Evolutionary conservation across 2,113 vertebrate genomes (phyloP).

Genomic region (Bostrychus sinensis): DNA sequence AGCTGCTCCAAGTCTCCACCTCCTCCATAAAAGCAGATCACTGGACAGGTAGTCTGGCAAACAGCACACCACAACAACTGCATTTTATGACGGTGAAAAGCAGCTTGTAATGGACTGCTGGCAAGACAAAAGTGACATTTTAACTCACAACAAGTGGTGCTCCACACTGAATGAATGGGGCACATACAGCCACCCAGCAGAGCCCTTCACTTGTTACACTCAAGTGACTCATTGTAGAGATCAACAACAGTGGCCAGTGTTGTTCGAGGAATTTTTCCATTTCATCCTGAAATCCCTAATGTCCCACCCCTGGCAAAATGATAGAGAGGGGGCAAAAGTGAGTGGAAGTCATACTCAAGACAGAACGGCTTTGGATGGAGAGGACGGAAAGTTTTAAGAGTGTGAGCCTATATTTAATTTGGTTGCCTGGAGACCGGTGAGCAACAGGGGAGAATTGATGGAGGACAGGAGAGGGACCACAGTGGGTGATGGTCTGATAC

Average conservation of each 20-base stretch:
- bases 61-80: conserved; percentile 5
- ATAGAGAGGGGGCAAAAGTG: conserved; percentile 28
- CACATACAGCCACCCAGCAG: conserved; percentile 49
- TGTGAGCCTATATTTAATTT: conserved; percentile 82
- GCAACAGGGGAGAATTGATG: conserved; percentile 75
- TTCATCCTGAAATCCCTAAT: conserved; percentile 76
- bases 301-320: conserved; percentile 64
- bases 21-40: conserved; percentile 31
- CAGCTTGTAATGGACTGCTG: neutral
- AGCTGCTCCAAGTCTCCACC: conserved; percentile 50
- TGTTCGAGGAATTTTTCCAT: conserved; percentile 81
- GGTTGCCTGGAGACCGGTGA: conserved; percentile 74
- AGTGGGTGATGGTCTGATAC: conserved; percentile 48
- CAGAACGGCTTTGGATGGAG: conserved; percentile 75
- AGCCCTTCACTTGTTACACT: conserved; percentile 44
- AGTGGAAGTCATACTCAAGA: conserved; percentile 40
- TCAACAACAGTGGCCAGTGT: conserved; percentile 75
- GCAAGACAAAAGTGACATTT: conserved; percentile 1
- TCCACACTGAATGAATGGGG: conserved; percentile 61
- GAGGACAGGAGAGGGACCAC: conserved; percentile 63
- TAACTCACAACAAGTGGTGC: conserved; percentile 38
- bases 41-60: conserved; percentile 31
- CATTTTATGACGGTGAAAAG: conserved; percentile 18
- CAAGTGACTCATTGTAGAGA: conserved; percentile 77
- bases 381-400: conserved; percentile 80